Evolutionary conservation across 2,797 vertebrate genomes (phyloP).

Genomic region (Sebastolobus altivelis): DNA sequence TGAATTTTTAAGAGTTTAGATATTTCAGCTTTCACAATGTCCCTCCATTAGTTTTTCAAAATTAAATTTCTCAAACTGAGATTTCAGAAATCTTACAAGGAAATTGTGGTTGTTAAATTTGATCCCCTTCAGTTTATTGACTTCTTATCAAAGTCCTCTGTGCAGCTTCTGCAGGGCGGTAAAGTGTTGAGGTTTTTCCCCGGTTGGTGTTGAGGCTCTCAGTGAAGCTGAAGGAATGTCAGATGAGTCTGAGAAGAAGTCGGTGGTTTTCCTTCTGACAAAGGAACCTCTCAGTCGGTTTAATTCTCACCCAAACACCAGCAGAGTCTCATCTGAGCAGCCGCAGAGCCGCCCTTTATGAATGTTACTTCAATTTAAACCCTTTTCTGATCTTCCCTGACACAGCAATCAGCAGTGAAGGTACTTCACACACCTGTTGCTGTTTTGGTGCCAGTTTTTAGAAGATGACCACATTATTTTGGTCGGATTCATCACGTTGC

Average conservation of each 20-base stretch:
- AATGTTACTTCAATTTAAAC: not conserved
- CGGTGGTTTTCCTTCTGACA: conserved; percentile 47
- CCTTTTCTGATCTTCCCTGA: not conserved
- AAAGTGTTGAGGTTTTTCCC: not conserved
- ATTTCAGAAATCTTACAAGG: not conserved
- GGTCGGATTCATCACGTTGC: no score
- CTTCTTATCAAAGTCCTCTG: not conserved
- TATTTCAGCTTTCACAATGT: not conserved
- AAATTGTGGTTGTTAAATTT: not conserved
- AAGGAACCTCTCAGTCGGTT: conserved; percentile 44
- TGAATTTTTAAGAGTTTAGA: not conserved
- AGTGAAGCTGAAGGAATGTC: conserved; percentile 59
- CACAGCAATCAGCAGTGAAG: not conserved
- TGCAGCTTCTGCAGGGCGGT: not conserved
- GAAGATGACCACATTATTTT: no score
- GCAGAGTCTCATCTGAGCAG: conserved; percentile 4
- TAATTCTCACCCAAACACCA: conserved; percentile 36
- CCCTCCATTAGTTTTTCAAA: not conserved
- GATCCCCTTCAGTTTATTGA: not conserved
- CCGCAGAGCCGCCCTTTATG: not conserved
- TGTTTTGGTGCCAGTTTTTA: no score
- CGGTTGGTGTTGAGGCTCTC: not conserved
- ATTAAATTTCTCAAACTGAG: not conserved
- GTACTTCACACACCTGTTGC: no score
- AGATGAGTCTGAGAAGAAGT: conserved; percentile 67